A percentile compares a stretch with the other conserved stretches of the same genome.
Conservation (phyloP, 1,140 invertebrate genomes). For the Nautilus pompilius region DNA sequence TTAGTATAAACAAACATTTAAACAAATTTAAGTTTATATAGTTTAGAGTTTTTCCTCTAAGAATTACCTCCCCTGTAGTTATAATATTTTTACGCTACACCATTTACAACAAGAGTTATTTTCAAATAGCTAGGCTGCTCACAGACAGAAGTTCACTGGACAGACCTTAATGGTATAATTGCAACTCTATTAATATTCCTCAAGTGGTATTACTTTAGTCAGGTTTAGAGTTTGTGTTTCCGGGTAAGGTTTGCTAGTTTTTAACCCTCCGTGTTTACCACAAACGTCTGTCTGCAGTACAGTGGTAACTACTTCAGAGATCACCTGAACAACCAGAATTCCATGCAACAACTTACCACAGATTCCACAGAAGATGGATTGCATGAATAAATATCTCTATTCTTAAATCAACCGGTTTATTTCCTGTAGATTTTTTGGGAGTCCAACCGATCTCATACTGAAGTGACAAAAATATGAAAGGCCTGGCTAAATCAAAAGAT, state of each 20-base stretch:
- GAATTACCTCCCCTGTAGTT: too few species aligned
- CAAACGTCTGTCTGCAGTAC: background rate
- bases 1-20: too few species aligned
- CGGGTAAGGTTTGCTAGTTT: background rate
- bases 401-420: conserved; percentile 56
- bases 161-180: background rate
- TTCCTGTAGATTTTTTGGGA: conserved; percentile 13
- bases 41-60: too few species aligned
- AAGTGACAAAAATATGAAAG: background rate
- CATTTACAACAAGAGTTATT: too few species aligned
- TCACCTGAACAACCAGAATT: background rate
- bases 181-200: background rate
- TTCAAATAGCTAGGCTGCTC: too few species aligned
- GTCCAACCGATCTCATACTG: conserved; percentile 22
- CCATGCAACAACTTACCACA: conserved; percentile 63
- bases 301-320: background rate
- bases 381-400: conserved; percentile 68
- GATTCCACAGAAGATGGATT: conserved; percentile 66
- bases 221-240: background rate
- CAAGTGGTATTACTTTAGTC: background rate
- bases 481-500: too few species aligned
- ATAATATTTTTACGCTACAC: too few species aligned
- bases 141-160: too few species aligned
- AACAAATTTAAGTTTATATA: too few species aligned
- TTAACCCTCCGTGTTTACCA: background rate